Evolutionary conservation across 2,888 invertebrate genomes (phyloP), one percentile per base, ranked within the genome.

Genomic region (Agriopis aurantiaria): DNA sequence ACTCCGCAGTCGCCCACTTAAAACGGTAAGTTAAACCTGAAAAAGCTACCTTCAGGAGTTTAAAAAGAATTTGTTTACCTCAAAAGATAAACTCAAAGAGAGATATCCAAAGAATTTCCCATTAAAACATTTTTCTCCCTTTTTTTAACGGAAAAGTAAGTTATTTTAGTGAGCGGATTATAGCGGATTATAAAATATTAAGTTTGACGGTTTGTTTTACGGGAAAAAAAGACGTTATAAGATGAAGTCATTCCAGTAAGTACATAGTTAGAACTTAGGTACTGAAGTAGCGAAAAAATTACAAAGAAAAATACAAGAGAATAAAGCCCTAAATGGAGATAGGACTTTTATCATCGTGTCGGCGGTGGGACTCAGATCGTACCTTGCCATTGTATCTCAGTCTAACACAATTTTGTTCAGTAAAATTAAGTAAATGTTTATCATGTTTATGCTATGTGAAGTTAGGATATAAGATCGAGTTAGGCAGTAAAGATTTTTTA

Each of bases 21-120:
- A 66, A 71, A 51, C 70, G 53, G 65, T 58, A 57, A 69, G 65
- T 71, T 66, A 51, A 66, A 55, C 55, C 45, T 71, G 73, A 75
- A 78, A 75, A 73, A 71, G 69, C 72, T 72, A 43, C 67, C 67
- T 77, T 69, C 72, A 71, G 63, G 65, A 76, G 73, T 81, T 77
- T 75, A 78, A 81, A 79, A 82, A 81, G 82, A 84, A 83, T 86
- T 85, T 86, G 79, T 82, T 86, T 83, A 82, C 85, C 81, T 69
- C 81, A 78, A 79, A 69, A 80, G 80, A 82, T 81, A 81, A 81
- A 77, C 74, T 79, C 74, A 72, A 74, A 78, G 17, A 74, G 69
- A 68, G 69, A 73, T 71, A 73, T 69, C 52, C 63, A 67, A 69
- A 73, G 65, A 65, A 72, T 74, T 78, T 72, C 69, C 68, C 69